These are phyloP conservation scores for Euzetes globulus DNA, from an alignment of 2,888 invertebrate genomes.

Conservation along the genomic window DNA sequence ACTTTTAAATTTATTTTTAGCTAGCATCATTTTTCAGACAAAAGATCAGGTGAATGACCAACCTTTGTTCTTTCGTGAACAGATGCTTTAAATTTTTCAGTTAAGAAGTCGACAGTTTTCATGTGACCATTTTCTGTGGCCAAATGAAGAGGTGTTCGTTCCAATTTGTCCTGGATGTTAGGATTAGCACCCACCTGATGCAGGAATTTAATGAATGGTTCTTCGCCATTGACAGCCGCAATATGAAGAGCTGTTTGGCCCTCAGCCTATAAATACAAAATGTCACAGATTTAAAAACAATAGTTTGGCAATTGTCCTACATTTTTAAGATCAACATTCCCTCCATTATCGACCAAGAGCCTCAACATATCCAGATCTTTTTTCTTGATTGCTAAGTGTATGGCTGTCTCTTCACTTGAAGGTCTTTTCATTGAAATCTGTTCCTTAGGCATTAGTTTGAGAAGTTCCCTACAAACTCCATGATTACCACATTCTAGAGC, in stretches of 20 bases:
- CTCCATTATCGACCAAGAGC: constrained; percentile 84
- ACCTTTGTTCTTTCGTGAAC: constrained; percentile 84
- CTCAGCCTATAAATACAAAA: constrained; percentile 55
- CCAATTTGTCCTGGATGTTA: constrained; percentile 81
- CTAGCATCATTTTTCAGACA: no score
- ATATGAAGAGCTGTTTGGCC: constrained; percentile 93
- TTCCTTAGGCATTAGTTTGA: constrained; percentile 50
- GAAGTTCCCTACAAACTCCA: constrained; percentile 85
- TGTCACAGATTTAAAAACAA: no score
- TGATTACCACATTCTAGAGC: constrained; percentile 93
- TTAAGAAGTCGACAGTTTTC: constrained; percentile 83
- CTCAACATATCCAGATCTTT: constrained; percentile 88
- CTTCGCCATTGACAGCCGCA: constrained; percentile 91
- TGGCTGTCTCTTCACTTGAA: constrained; percentile 76
- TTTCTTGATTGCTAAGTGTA: constrained; percentile 87
- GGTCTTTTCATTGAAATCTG: constrained; percentile 59
- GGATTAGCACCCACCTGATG: constrained; percentile 91
- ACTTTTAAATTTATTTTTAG: no score
- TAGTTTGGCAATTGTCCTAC: constrained; percentile 52
- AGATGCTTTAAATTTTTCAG: constrained; percentile 95
- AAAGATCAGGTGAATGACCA: not conserved
- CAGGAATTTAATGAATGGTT: constrained; percentile 86
- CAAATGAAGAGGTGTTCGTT: constrained; percentile 92
- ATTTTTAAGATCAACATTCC: constrained; percentile 83
- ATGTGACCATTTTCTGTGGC: constrained; percentile 97